phyloP scores from a whole-genome alignment of 2,797 vertebrate genomes.

The Acanthopagrus latus region DNA sequence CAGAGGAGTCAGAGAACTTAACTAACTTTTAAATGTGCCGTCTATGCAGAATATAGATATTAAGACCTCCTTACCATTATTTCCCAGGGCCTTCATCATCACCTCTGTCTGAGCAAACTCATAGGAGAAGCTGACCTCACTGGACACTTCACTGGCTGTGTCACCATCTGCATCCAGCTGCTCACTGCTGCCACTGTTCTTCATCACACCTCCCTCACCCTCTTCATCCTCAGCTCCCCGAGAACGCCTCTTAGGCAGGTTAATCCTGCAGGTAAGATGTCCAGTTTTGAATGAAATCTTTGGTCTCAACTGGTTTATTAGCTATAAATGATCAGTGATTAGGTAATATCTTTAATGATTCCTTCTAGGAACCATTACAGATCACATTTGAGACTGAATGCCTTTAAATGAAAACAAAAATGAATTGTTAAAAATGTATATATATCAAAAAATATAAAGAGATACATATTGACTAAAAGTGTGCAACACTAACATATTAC shows the following conservation, averaged over 20 bases:
- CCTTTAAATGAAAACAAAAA: neutral
- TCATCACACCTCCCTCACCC: constrained; percentile 86
- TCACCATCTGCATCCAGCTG: constrained; percentile 94
- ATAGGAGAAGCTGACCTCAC: constrained; percentile 95
- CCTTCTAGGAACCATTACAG: neutral
- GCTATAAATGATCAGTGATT: neutral
- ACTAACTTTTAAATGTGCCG: neutral
- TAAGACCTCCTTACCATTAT: constrained; percentile 87
- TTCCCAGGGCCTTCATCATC: constrained; percentile 96
- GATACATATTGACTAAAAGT: neutral
- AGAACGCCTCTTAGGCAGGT: constrained; percentile 88
- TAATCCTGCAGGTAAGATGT: constrained; percentile 84
- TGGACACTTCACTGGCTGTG: constrained; percentile 90
- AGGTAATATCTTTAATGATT: neutral
- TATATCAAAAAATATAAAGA: neutral
- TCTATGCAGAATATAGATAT: neutral
- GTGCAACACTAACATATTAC: neutral
- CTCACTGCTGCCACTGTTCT: constrained; percentile 89
- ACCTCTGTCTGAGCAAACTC: constrained; percentile 99
- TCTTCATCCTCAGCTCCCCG: constrained; percentile 86
- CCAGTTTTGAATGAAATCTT: constrained; percentile 30
- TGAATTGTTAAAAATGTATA: neutral
- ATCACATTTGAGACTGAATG: neutral
- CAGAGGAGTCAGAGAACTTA: constrained; percentile 8
- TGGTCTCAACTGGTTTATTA: neutral